phyloP scores from a whole-genome alignment of 2,888 invertebrate genomes.

The Platynereis dumerilii region DNA sequence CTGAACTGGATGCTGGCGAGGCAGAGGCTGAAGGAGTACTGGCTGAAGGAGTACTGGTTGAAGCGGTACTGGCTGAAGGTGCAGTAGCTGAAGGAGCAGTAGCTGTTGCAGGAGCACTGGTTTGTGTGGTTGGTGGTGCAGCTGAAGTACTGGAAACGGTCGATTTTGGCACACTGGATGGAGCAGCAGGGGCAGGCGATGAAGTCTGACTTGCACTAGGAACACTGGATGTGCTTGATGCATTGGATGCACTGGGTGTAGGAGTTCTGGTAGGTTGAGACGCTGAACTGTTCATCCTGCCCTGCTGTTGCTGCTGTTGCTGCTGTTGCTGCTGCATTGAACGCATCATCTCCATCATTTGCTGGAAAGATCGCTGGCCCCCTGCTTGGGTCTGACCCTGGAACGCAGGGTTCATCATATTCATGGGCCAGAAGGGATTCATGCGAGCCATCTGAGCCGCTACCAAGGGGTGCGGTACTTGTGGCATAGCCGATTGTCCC shows the following conservation, averaged over 20 bases:
- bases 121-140: background rate
- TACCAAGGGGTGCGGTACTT: background rate
- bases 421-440: too few species aligned
- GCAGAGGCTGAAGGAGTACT: background rate
- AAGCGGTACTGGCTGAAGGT: background rate
- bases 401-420: too few species aligned
- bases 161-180: background rate
- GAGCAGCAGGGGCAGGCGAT: background rate
- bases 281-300: background rate
- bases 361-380: too few species aligned
- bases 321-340: background rate
- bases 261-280: too few species aligned
- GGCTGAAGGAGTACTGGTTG: conserved; percentile 1
- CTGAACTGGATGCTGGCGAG: background rate
- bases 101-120: background rate
- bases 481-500: background rate
- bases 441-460: background rate
- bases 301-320: background rate
- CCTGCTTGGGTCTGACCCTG: too few species aligned
- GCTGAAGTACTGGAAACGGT: background rate
- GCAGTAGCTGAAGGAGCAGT: background rate
- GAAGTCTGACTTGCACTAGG: background rate
- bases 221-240: background rate
- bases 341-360: too few species aligned
- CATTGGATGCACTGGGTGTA: too few species aligned